Evolutionary conservation across 2,888 invertebrate genomes (phyloP), one percentile per base, ranked within the genome.

Genomic region (Labia minor): DNA sequence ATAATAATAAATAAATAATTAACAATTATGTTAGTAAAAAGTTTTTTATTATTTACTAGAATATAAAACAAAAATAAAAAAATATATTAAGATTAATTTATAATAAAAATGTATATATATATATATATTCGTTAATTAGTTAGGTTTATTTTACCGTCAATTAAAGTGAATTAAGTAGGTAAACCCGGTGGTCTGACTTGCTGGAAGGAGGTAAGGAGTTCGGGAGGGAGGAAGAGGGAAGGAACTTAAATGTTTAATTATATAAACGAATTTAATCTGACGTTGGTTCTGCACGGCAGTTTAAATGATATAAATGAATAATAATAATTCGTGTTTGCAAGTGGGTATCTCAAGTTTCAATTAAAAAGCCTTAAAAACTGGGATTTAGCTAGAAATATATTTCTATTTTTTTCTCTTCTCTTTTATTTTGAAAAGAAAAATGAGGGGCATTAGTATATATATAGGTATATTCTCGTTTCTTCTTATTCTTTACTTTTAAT

Each of bases 121-220:
- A n/a, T n/a, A n/a, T n/a, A n/a, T 26, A 26, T 6, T 26, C n/a
- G 3, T 49, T 49, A 49, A 49, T 49, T 49, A 49, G 49, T 49
- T 49, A 49, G 16, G 49, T 49, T 49, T 49, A 49, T 49, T 49
- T 49, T 16, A 49, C 49, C 16, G 49, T 49, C 49, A 49, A 49
- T 49, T 49, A 49, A 49, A 49, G 49, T 49, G 6, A 49, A 49
- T 49, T 49, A 49, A 49, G 49, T 49, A 8, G 14, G 49, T n/a
- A 49, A 49, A 49, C 49, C 16, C 49, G 49, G 49, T 49, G 49
- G 49, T 49, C 49, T 49, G 49, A 49, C n/a, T n/a, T n/a, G n/a
- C n/a, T n/a, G n/a, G n/a, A n/a, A n/a, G n/a, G n/a, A n/a, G n/a
- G n/a, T n/a, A n/a, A n/a, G n/a, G 49, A 49, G 26, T 26, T 26